Conservation (phyloP, 2,797 vertebrate species). For the Dallia pectoralis region DNA sequence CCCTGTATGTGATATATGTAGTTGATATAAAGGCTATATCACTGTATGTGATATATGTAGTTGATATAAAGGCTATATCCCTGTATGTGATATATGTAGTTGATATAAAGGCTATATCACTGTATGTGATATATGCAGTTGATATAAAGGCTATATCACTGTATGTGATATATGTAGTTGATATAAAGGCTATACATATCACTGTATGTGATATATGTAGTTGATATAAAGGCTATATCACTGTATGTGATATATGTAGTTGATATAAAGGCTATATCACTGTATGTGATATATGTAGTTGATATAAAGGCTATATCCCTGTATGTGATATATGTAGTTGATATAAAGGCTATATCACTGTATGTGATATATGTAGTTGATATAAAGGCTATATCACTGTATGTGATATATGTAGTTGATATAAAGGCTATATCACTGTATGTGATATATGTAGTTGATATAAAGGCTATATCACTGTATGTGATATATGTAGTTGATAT, state of each 20-base stretch:
- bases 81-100: constrained; percentile 20
- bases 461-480: neutral
- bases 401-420: constrained; percentile 21
- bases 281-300: constrained; percentile 19
- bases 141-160: constrained; percentile 15
- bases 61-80: constrained; percentile 13
- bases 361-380: constrained; percentile 21
- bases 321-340: constrained; percentile 21
- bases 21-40: constrained; percentile 16
- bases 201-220: constrained; percentile 21
- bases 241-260: constrained; percentile 20
- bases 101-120: constrained; percentile 14
- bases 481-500: constrained; percentile 25
- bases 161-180: constrained; percentile 21
- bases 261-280: constrained; percentile 14
- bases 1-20: too few species aligned
- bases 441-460: constrained; percentile 27
- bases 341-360: constrained; percentile 12
- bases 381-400: constrained; percentile 10
- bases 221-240: constrained; percentile 13
- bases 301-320: constrained; percentile 15
- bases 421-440: constrained; percentile 10
- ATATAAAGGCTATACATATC: constrained; percentile 5
- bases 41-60: constrained; percentile 21
- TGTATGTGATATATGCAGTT: constrained; percentile 18